Conservation (phyloP, 1,140 invertebrate species). For the Nasonia giraulti region DNA sequence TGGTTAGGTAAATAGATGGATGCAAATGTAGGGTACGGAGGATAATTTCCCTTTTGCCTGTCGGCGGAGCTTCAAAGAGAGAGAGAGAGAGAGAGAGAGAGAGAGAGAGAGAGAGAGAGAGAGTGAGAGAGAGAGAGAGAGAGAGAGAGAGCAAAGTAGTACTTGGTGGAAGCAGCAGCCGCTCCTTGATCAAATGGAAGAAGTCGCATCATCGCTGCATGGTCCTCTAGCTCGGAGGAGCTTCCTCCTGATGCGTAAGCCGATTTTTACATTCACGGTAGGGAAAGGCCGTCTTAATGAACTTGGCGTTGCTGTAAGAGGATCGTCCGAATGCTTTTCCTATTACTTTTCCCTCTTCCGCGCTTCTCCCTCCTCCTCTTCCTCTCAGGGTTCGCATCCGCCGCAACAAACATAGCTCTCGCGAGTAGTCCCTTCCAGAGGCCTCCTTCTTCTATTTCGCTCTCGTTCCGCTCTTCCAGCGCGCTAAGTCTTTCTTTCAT, state of each 20-base stretch:
- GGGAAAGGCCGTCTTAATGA: not conserved
- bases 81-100: too few species aligned
- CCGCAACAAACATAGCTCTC: not conserved
- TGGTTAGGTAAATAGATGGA: not conserved
- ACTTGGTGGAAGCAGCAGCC: not conserved
- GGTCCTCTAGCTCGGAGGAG: not conserved
- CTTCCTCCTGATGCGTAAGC: not conserved
- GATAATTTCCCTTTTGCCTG: constrained; percentile 4
- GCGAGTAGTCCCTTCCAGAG: too few species aligned
- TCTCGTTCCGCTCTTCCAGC: not conserved
- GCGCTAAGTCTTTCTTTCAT: not conserved
- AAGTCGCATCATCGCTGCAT: not conserved
- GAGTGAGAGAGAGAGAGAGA: not conserved
- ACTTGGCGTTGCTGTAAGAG: constrained; percentile 5
- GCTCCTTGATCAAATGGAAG: constrained; percentile 1
- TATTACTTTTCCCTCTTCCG: not conserved
- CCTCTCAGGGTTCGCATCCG: not conserved
- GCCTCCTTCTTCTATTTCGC: not conserved
- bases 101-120: not conserved
- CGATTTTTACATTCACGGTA: not conserved
- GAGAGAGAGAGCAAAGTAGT: not conserved
- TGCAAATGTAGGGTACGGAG: too few species aligned
- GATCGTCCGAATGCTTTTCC: constrained; percentile 7
- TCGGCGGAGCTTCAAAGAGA: not conserved
- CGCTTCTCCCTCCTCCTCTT: not conserved